These are phyloP conservation scores for Rhynchomys soricoides DNA, from an alignment of 2,113 vertebrate genomes.

Conservation along the genomic window DNA sequence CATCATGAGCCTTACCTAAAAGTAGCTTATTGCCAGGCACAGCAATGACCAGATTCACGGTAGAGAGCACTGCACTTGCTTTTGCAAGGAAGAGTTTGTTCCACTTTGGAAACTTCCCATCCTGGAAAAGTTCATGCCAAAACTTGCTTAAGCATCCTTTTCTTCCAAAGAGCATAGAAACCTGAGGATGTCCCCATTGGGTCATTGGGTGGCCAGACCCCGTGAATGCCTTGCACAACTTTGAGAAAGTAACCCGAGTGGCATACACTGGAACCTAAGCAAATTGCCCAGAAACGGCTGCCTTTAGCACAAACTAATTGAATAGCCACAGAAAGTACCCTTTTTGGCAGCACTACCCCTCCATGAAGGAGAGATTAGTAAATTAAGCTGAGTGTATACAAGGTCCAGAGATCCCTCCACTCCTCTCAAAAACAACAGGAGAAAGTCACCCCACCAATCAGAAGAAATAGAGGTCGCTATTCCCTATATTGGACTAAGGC, in stretches of 20 bases:
- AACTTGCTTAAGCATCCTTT: conserved; percentile 37
- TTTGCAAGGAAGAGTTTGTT: not conserved
- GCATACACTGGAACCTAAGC: not conserved
- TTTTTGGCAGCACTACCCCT: conserved; percentile 54
- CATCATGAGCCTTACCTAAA: not conserved
- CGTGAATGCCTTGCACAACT: not conserved
- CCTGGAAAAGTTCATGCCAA: not conserved
- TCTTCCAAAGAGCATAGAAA: not conserved
- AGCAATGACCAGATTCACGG: not conserved
- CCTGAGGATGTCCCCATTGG: not conserved
- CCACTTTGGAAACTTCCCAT: conserved; percentile 25
- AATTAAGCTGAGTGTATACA: conserved; percentile 28
- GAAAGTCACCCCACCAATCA: not conserved
- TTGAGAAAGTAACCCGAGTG: not conserved
- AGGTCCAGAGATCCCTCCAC: not conserved
- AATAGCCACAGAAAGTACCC: conserved; percentile 33
- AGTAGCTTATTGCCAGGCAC: not conserved
- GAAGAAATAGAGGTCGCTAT: not conserved
- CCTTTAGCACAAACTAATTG: conserved; percentile 45
- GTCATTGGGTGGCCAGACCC: not conserved
- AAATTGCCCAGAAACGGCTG: conserved; percentile 56
- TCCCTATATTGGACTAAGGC: not conserved
- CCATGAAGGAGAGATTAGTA: not conserved
- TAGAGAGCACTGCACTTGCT: too few species aligned
- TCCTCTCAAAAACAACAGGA: not conserved